Conservation (phyloP, 2,888 invertebrate genomes). For the Platycheirus rosarum region DNA sequence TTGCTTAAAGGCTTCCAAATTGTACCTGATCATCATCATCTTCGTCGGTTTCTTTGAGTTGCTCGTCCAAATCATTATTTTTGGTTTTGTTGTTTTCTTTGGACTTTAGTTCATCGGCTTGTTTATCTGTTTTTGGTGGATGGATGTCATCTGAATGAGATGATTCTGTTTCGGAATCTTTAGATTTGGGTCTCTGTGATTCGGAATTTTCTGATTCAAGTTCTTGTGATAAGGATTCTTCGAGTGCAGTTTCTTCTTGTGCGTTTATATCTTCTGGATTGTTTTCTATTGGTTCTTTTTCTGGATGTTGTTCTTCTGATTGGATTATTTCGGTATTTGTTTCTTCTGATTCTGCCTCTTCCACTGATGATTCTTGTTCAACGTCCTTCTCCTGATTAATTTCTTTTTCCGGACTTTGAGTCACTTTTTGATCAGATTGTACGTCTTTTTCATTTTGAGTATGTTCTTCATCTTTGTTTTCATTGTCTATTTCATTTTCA, state of each 20-base stretch:
- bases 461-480: slow-evolving; percentile 61
- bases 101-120: slow-evolving; percentile 39
- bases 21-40: slow-evolving; percentile 82
- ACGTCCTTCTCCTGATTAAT: slow-evolving; percentile 44
- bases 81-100: slow-evolving; percentile 43
- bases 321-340: slow-evolving; percentile 27
- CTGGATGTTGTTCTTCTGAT: slow-evolving; percentile 23
- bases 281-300: too few relatives aligned
- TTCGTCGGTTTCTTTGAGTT: slow-evolving; percentile 75
- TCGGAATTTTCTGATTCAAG: slow-evolving; percentile 3
- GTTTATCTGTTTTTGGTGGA: slow-evolving; percentile 19
- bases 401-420: slow-evolving; percentile 75
- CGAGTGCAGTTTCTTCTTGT: slow-evolving; percentile 7
- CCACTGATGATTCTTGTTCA: slow-evolving; percentile 17
- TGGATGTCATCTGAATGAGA: background rate
- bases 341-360: slow-evolving; percentile 54
- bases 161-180: background rate
- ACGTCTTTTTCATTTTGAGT: slow-evolving; percentile 42
- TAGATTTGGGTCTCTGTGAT: background rate
- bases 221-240: slow-evolving; percentile 13
- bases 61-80: slow-evolving; percentile 22
- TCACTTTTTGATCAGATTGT: slow-evolving; percentile 21
- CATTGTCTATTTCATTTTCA: slow-evolving; percentile 50
- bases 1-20: slow-evolving; percentile 81
- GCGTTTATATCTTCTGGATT: background rate